Conservation (phyloP, 2,888 invertebrate genomes). For the Rhagophthalmus giganteus region DNA sequence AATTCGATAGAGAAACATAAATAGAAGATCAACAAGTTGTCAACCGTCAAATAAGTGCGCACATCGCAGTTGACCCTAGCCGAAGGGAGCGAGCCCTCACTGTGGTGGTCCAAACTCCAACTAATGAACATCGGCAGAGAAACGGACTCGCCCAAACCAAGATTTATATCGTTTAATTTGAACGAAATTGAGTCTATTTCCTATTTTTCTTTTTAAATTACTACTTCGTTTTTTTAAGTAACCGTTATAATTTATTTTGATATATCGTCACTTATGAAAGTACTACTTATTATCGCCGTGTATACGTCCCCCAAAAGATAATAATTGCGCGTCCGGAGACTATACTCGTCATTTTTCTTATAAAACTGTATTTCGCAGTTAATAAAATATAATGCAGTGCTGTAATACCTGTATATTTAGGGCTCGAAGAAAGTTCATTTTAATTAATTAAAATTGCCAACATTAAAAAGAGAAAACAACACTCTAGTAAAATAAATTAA, state of each 20-base stretch:
- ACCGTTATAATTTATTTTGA: not conserved
- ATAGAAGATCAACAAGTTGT: constrained; percentile 39
- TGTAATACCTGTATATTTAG: not conserved
- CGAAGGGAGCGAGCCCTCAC: constrained; percentile 21
- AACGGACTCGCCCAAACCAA: constrained; percentile 27
- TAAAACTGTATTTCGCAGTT: not conserved
- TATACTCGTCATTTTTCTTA: not conserved
- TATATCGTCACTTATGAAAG: constrained; percentile 3
- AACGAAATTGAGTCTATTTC: constrained; percentile 27
- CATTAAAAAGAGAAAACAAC: not conserved
- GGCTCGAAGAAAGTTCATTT: not conserved
- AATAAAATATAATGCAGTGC: not conserved
- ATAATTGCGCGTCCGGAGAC: not conserved
- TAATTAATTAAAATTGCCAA: not conserved
- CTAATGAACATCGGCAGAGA: constrained; percentile 32
- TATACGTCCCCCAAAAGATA: not conserved
- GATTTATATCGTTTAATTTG: constrained; percentile 32
- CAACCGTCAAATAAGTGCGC: constrained; percentile 35
- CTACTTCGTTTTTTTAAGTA: not conserved
- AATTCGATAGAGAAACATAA: constrained; percentile 26
- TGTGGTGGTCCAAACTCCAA: constrained; percentile 25
- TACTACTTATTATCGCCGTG: not conserved
- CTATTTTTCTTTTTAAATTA: constrained; percentile 26
- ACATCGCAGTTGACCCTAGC: constrained; percentile 29
- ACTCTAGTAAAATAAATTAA: not conserved